Evolutionary conservation across 1,140 invertebrate species (phyloP).

Genomic region (Coenobita brevimanus): DNA sequence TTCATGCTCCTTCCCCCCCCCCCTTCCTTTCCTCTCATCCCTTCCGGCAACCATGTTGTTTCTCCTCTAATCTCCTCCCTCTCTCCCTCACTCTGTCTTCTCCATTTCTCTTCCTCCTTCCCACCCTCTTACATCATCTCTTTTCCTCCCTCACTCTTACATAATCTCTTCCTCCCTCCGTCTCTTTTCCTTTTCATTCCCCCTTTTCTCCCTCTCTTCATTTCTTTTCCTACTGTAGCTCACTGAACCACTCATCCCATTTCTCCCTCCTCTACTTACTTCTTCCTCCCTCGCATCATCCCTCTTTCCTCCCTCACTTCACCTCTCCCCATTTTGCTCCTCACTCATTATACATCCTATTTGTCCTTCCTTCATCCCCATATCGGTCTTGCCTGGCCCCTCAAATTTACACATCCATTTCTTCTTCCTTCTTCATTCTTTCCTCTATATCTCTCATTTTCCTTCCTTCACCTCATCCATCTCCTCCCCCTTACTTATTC

Average conservation of each 20-base stretch:
- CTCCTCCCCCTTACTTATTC: no score
- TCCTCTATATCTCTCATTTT: neutral
- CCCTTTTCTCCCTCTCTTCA: neutral
- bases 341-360: neutral
- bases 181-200: neutral
- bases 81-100: no score
- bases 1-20: neutral
- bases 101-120: no score
- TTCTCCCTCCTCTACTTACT: neutral
- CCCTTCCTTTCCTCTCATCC: neutral
- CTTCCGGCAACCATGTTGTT: neutral
- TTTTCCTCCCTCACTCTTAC: no score
- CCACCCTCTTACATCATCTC: no score
- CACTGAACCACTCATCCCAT: neutral
- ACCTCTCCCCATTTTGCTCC: neutral
- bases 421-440: neutral
- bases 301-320: neutral
- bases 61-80: neutral
- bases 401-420: neutral
- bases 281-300: no score
- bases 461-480: neutral
- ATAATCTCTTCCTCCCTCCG: no score
- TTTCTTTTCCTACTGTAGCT: neutral
- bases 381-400: neutral
- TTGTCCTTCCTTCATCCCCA: no score